A percentile compares a stretch with the other conserved stretches of the same genome.
Conservation (phyloP, 2,797 vertebrate genomes). For the Monodelphis domestica region DNA sequence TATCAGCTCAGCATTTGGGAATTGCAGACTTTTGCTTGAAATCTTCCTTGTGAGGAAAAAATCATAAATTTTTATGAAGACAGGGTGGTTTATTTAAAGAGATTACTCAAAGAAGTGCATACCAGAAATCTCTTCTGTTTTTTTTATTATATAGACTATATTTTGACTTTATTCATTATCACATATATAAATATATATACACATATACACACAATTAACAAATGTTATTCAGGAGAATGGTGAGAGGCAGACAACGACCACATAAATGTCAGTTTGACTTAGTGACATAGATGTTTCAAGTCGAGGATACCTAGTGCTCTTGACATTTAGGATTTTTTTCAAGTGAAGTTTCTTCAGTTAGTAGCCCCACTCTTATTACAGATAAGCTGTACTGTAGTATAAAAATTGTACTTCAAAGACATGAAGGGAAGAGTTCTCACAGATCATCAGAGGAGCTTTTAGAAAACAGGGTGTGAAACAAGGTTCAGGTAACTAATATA, state of each 20-base stretch:
- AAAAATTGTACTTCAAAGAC: slow-evolving; percentile 64
- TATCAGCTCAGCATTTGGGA: slow-evolving; percentile 73
- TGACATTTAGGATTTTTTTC: slow-evolving; percentile 61
- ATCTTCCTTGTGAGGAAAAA: slow-evolving; percentile 74
- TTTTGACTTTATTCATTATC: slow-evolving; percentile 66
- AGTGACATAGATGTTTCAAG: slow-evolving; percentile 61
- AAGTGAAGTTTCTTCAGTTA: slow-evolving; percentile 71
- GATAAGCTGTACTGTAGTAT: slow-evolving; percentile 68
- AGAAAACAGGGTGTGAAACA: slow-evolving; percentile 78
- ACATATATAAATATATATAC: neutral
- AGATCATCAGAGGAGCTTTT: slow-evolving; percentile 77
- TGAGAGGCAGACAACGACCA: slow-evolving; percentile 47
- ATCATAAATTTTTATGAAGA: slow-evolving; percentile 65
- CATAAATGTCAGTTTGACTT: slow-evolving; percentile 54
- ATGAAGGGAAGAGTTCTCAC: slow-evolving; percentile 74
- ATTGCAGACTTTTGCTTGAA: slow-evolving; percentile 77
- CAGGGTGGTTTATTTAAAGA: slow-evolving; percentile 72
- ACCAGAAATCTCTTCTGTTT: slow-evolving; percentile 58
- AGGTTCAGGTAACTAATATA: slow-evolving; percentile 63
- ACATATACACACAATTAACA: slow-evolving; percentile 57
- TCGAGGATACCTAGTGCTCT: slow-evolving; percentile 61
- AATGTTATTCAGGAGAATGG: slow-evolving; percentile 64
- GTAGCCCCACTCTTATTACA: slow-evolving; percentile 66
- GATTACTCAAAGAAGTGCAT: slow-evolving; percentile 52
- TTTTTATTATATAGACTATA: slow-evolving; percentile 57